These are phyloP conservation scores for Choreutis nemorana DNA, from an alignment of 2,888 invertebrate genomes.

Conservation along the genomic window DNA sequence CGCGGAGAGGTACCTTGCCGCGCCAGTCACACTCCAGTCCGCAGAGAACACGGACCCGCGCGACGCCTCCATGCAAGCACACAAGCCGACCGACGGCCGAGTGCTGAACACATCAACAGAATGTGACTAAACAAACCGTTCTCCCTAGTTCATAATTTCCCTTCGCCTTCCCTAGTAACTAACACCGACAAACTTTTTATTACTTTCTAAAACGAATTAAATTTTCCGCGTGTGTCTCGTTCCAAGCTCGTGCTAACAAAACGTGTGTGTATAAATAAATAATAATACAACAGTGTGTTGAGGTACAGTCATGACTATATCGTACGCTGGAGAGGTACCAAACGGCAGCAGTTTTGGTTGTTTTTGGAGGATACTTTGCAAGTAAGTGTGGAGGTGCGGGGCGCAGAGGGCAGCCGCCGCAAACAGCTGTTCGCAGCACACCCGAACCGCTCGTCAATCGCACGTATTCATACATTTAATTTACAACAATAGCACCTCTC, in stretches of 20 bases:
- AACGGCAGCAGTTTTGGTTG: conserved; percentile 93
- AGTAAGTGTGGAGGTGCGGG: conserved; percentile 66
- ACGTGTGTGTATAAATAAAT: conserved; percentile 59
- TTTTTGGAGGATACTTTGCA: conserved; percentile 89
- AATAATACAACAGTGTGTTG: conserved; percentile 44
- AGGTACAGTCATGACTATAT: conserved; percentile 78
- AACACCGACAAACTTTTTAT: conserved; percentile 45
- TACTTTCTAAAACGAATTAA: conserved; percentile 61
- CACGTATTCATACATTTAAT: too few relatives aligned
- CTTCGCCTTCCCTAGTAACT: conserved; percentile 42
- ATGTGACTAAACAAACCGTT: conserved; percentile 54
- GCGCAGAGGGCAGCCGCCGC: conserved; percentile 16
- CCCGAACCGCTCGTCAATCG: conserved; percentile 16
- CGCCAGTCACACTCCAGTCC: conserved; percentile 35
- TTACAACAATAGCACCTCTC: conserved; percentile 28
- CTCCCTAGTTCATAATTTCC: conserved; percentile 35
- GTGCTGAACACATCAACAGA: conserved; percentile 47
- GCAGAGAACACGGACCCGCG: conserved; percentile 37
- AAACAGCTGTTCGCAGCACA: conserved; percentile 43
- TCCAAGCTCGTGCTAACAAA: conserved; percentile 49
- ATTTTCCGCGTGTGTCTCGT: conserved; percentile 58
- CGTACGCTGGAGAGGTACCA: conserved; percentile 89
- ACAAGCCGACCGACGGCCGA: conserved; percentile 36
- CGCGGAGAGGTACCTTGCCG: not conserved
- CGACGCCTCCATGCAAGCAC: conserved; percentile 27